Evolutionary conservation across 1,140 invertebrate genomes (phyloP), one percentile per base, ranked within the genome.

Genomic region (Bombus sibiricus): DNA sequence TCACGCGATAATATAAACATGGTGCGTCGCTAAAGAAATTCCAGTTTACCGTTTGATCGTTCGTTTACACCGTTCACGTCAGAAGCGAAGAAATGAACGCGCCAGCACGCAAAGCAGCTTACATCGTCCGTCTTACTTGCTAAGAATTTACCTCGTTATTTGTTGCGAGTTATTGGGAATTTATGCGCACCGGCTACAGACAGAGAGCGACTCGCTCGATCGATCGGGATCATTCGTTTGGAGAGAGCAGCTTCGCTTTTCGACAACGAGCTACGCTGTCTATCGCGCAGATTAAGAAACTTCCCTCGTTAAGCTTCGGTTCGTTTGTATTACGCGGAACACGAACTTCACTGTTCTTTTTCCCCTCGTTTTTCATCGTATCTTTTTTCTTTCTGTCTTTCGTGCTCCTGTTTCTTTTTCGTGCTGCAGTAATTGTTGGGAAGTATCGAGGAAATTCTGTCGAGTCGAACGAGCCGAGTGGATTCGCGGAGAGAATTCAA

Each of bases 111-210:
- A 25, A 88, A 88, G 76, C 87, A 62, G 86, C 87, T 88, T 88
- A 85, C 43, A 43, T 47, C 32, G 62, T 64, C 22, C 32, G 37
- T 28, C 32, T 75, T 75, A 22, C 10, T 81, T 66, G 9, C 13
- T 1, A 22, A 34, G 8, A 81, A 57, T 57, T 39, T 62, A 10
- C 62, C 64, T 84, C 59, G 82, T 84, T 84, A 84, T 69, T 84
- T 71, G 74, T 84, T 69, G 43, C 62, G 74, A 83, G 64, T 77
- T 83, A 83, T 83, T 43, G 81, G 74, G 57, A 77, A 83, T 82
- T 82, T 82, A 82, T 74, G 80, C 80, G 22, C 57, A 22, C 57
- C 3, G 10, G 47, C 10, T 57, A 25, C 12, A 5, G 77, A 47
- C 3, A 18, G 10, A 28, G 22, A 28, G 22, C 22, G 57, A 57